A percentile compares a stretch with the other conserved stretches of the same genome.
phyloP scores from a whole-genome alignment of 2,888 invertebrate species.

The Drosophila parthenogenetica region DNA sequence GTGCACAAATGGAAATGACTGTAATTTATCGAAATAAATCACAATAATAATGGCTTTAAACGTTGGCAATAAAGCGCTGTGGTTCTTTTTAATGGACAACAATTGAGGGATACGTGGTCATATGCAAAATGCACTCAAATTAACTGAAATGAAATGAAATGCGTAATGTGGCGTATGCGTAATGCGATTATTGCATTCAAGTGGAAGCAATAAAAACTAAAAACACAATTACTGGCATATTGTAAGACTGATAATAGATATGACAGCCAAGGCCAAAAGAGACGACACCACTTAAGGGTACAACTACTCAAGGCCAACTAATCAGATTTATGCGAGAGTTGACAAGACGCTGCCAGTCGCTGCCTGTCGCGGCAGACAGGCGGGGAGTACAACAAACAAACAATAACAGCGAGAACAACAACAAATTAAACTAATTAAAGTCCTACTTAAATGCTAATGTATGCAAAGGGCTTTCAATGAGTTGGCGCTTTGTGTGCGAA shows the following conservation, averaged over 20 bases:
- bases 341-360: constrained; percentile 28
- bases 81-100: constrained; percentile 10
- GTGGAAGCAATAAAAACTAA: constrained; percentile 59
- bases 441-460: constrained; percentile 74
- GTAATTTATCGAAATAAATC: constrained; percentile 40
- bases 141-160: constrained; percentile 31
- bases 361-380: constrained; percentile 18
- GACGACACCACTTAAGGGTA: constrained; percentile 19
- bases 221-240: constrained; percentile 61
- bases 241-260: constrained; percentile 46
- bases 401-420: constrained; percentile 24
- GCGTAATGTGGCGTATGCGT: constrained; percentile 61
- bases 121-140: constrained; percentile 50
- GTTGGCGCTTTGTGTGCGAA: constrained; percentile 54
- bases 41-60: constrained; percentile 8
- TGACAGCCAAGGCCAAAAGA: constrained; percentile 25
- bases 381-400: too few relatives aligned
- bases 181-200: constrained; percentile 61
- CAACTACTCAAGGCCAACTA: constrained; percentile 37
- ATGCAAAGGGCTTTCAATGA: constrained; percentile 75
- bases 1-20: constrained; percentile 1
- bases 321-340: constrained; percentile 55
- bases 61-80: constrained; percentile 22
- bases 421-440: constrained; percentile 80
- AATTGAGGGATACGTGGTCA: constrained; percentile 20